Percentiles rank a stretch among this genome's conserved stretches.
phyloP scores from a whole-genome alignment of 2,113 vertebrate genomes.

The Eleginops maclovinus region DNA sequence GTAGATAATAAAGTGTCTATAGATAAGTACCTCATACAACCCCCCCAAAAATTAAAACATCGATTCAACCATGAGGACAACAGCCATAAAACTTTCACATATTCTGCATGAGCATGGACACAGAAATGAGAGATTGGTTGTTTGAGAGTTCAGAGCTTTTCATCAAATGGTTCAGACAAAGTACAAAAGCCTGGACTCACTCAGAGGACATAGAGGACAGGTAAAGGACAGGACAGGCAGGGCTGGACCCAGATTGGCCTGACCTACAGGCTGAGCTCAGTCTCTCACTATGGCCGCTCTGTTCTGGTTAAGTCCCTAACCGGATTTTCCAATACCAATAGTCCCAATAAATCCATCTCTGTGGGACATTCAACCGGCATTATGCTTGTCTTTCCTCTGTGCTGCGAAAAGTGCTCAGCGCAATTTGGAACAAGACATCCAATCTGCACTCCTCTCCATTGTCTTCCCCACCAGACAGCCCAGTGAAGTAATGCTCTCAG shows the following conservation, averaged over 20 bases:
- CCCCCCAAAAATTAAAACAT: too few species aligned
- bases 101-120: neutral
- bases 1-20: too few species aligned
- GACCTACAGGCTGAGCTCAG: slow-evolving; percentile 46
- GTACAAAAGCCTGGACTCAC: slow-evolving; percentile 38
- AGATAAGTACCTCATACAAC: too few species aligned
- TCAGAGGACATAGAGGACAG: slow-evolving; percentile 58
- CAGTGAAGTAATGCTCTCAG: slow-evolving; percentile 53
- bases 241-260: slow-evolving; percentile 40
- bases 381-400: slow-evolving; percentile 62
- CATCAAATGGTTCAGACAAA: slow-evolving; percentile 24
- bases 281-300: slow-evolving; percentile 42
- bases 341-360: slow-evolving; percentile 70
- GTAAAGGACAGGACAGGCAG: slow-evolving; percentile 62
- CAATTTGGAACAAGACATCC: slow-evolving; percentile 60
- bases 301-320: slow-evolving; percentile 66
- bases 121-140: neutral
- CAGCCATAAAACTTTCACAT: slow-evolving; percentile 13
- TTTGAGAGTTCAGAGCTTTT: slow-evolving; percentile 15
- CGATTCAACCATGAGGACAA: neutral
- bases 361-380: slow-evolving; percentile 65
- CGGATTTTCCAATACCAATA: slow-evolving; percentile 70
- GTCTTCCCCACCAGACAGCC: slow-evolving; percentile 64
- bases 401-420: slow-evolving; percentile 23
- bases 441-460: slow-evolving; percentile 68